phyloP scores from a whole-genome alignment of 2,113 vertebrate genomes.

The Rhinolophus ferrumequinum region DNA sequence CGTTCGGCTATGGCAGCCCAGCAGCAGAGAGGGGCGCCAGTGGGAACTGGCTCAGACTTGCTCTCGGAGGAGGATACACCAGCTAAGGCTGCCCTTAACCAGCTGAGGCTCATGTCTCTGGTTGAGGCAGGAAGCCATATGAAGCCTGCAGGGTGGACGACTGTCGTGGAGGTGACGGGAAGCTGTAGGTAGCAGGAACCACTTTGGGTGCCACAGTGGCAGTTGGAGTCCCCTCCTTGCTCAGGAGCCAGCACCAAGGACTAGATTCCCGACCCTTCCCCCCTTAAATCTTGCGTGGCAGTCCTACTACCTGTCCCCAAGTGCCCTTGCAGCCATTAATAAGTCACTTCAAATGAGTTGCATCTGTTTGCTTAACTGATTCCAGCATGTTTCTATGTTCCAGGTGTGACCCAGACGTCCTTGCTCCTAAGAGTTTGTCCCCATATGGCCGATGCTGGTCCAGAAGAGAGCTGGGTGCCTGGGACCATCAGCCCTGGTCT shows the following conservation, averaged over 20 bases:
- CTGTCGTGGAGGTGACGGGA: rapidly evolving
- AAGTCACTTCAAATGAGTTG: not conserved
- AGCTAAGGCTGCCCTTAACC: not conserved
- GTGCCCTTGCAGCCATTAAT: not conserved
- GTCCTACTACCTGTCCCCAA: too few relatives aligned
- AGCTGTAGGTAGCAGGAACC: not conserved
- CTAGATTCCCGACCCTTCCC: not conserved
- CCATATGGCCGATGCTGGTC: rapidly evolving
- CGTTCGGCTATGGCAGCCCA: not conserved
- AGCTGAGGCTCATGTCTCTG: not conserved
- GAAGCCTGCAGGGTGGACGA: not conserved
- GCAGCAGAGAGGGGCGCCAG: rapidly evolving
- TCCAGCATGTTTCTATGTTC: not conserved
- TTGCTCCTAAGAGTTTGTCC: not conserved
- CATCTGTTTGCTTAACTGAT: not conserved
- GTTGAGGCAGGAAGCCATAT: not conserved
- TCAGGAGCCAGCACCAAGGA: not conserved
- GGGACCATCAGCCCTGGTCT: not conserved
- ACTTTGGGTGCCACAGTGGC: too few relatives aligned
- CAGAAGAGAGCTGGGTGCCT: not conserved
- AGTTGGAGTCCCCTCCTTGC: not conserved
- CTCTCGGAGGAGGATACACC: not conserved
- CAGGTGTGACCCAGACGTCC: not conserved
- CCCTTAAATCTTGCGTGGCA: not conserved
- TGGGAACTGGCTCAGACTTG: not conserved